phyloP scores from a whole-genome alignment of 2,797 vertebrate species.

The Arnoldichthys spilopterus region DNA sequence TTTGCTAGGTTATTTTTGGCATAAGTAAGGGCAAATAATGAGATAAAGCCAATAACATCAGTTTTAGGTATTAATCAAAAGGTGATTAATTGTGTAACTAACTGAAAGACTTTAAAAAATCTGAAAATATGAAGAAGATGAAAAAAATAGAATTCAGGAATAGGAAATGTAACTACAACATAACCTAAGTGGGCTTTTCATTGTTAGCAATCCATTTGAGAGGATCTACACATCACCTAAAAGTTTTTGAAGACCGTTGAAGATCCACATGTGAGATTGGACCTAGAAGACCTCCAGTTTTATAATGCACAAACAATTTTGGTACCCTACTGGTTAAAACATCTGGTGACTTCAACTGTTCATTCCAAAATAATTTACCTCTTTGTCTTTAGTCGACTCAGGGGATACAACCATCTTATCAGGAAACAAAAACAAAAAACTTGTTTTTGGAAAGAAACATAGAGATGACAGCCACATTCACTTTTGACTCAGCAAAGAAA shows the following conservation, averaged over 20 bases:
- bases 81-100: slow-evolving; percentile 18
- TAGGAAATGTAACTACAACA: neutral
- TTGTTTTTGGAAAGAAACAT: slow-evolving; percentile 10
- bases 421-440: slow-evolving; percentile 19
- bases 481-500: slow-evolving; percentile 7
- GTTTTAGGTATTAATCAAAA: slow-evolving; percentile 17
- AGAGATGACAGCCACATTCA: slow-evolving; percentile 22
- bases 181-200: slow-evolving; percentile 35
- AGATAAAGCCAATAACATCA: slow-evolving; percentile 1
- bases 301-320: slow-evolving; percentile 16
- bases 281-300: slow-evolving; percentile 28
- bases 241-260: slow-evolving; percentile 28
- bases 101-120: slow-evolving; percentile 34
- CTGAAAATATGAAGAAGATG: slow-evolving; percentile 34
- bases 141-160: slow-evolving; percentile 14
- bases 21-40: slow-evolving; percentile 26
- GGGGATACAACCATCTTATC: slow-evolving; percentile 18
- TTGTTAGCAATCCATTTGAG: slow-evolving; percentile 53
- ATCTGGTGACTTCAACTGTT: slow-evolving; percentile 24
- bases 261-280: slow-evolving; percentile 28
- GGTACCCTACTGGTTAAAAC: neutral
- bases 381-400: slow-evolving; percentile 21
- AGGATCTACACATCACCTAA: slow-evolving; percentile 37
- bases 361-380: slow-evolving; percentile 35
- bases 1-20: slow-evolving; percentile 38